phyloP scores from a whole-genome alignment of 2,113 vertebrate species.

The Ammodytes marinus region DNA sequence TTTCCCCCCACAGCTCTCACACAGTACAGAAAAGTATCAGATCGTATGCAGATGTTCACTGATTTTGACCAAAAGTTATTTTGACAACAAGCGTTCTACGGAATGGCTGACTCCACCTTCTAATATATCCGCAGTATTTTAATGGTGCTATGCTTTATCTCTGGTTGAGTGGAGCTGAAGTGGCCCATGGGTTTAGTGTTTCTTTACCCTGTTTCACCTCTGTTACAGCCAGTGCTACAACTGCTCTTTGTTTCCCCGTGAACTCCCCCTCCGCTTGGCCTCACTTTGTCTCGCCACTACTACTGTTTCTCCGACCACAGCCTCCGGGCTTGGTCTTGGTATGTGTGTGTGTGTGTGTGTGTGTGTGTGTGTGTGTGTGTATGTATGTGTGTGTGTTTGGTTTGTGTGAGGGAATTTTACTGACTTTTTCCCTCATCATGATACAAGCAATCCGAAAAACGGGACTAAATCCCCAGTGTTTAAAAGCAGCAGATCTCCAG shows the following conservation, averaged over 20 bases:
- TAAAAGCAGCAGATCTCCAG: conserved; percentile 22
- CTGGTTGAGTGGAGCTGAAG: conserved; percentile 25
- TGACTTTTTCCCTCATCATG: conserved; percentile 28
- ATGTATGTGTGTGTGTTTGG: not conserved
- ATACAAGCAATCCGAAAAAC: conserved; percentile 42
- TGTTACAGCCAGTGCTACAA: conserved; percentile 27
- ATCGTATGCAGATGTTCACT: too few species aligned
- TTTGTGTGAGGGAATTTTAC: not conserved
- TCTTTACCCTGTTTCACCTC: conserved; percentile 44
- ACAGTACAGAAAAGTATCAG: too few species aligned
- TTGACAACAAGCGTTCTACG: too few species aligned
- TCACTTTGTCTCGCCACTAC: conserved; percentile 49
- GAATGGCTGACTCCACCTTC: too few species aligned
- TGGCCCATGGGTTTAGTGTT: conserved; percentile 31
- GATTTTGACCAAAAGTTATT: too few species aligned
- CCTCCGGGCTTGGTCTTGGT: conserved; percentile 7
- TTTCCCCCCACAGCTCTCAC: too few species aligned
- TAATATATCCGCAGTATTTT: not conserved
- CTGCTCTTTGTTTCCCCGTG: conserved; percentile 47
- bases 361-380: not conserved
- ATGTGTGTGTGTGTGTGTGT: not conserved
- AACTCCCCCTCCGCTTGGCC: conserved; percentile 37
- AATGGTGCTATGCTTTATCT: not conserved
- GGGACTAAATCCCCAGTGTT: not conserved
- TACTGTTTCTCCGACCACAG: conserved; percentile 43